Conservation (phyloP, 2,888 invertebrate species). For the Polydrusus cervinus region DNA sequence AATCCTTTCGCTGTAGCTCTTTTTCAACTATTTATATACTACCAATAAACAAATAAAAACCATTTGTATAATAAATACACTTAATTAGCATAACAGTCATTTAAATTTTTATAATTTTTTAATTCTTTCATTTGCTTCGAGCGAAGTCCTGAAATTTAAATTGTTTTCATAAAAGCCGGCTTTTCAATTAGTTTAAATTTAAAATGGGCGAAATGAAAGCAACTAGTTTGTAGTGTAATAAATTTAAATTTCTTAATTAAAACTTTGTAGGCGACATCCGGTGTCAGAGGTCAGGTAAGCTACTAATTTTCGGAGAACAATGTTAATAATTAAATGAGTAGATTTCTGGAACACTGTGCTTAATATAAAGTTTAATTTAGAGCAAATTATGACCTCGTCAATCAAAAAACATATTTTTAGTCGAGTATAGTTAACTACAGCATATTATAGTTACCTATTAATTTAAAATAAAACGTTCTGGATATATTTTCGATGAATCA, state of each 20-base stretch:
- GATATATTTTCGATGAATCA: no score
- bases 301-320: constrained; percentile 11
- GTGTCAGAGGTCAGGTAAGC: constrained; percentile 22
- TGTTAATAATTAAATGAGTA: constrained; percentile 26
- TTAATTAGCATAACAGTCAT: constrained; percentile 15
- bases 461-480: no score
- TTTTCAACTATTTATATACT: no score
- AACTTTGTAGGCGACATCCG: constrained; percentile 24
- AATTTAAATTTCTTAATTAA: constrained; percentile 37
- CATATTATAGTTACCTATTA: no score
- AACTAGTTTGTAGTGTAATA: constrained; percentile 29
- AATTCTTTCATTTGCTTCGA: constrained; percentile 10
- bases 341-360: constrained; percentile 16
- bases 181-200: constrained; percentile 20
- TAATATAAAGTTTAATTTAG: constrained; percentile 8
- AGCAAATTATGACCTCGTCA: background rate
- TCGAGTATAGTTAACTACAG: no score
- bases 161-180: constrained; percentile 24
- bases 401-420: no score
- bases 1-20: no score
- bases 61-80: background rate
- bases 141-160: constrained; percentile 7
- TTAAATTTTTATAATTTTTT: constrained; percentile 17
- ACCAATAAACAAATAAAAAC: background rate
- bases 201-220: constrained; percentile 12